These are phyloP conservation scores for Dallia pectoralis DNA, from an alignment of 2,797 vertebrate species.

Conservation along the genomic window DNA sequence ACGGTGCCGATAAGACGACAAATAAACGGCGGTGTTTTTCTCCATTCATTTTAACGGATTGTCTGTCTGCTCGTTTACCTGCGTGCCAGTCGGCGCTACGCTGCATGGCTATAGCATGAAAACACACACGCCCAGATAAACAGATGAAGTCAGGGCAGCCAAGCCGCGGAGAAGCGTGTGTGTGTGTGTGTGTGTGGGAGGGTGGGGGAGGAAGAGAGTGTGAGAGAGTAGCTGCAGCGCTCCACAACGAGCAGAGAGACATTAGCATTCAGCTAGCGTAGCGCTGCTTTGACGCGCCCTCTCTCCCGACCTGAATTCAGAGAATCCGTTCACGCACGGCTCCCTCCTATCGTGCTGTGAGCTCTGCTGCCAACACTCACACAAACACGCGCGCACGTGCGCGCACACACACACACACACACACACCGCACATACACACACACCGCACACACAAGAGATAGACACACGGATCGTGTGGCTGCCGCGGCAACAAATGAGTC, in stretches of 20 bases:
- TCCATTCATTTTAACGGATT: not conserved
- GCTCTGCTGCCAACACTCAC: not conserved
- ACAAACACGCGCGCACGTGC: not conserved
- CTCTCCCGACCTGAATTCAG: conserved; percentile 28
- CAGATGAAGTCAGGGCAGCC: conserved; percentile 14
- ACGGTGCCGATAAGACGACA: not conserved
- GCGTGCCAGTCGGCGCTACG: not conserved
- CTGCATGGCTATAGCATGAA: not conserved
- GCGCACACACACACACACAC: too few relatives aligned
- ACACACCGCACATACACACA: too few relatives aligned
- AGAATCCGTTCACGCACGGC: conserved; percentile 20
- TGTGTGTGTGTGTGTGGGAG: too few relatives aligned
- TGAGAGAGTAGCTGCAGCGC: conserved; percentile 1
- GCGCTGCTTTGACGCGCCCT: conserved; percentile 7
- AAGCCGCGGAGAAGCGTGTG: not conserved
- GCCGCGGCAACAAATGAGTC: conserved; percentile 9
- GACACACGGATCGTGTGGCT: not conserved
- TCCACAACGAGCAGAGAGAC: conserved; percentile 30
- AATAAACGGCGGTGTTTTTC: not conserved
- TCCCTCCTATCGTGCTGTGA: conserved; percentile 16
- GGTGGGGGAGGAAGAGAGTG: conserved; percentile 15
- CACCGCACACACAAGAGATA: not conserved
- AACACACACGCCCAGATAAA: conserved; percentile 8
- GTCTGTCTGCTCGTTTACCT: not conserved
- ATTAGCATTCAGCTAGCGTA: conserved; percentile 43